Conservation (phyloP, 2,113 vertebrate species). For the Cyprinodon tularosa region DNA sequence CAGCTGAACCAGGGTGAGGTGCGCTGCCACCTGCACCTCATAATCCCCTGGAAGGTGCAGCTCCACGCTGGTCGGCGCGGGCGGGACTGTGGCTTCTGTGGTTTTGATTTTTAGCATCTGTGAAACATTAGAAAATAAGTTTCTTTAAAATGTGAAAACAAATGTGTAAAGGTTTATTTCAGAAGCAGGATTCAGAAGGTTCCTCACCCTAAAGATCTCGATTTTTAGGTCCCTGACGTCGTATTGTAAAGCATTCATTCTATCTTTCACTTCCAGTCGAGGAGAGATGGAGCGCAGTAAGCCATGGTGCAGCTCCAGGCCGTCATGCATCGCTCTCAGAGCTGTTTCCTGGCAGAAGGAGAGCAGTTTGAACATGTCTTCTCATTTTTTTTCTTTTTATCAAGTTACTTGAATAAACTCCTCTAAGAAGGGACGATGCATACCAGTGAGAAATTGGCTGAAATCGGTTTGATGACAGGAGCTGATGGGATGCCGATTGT, state of each 20-base stretch:
- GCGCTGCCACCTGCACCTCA: constrained; percentile 70
- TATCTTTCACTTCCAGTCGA: constrained; percentile 22
- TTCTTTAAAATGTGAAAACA: too few species aligned
- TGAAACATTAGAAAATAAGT: neutral
- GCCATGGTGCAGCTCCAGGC: constrained; percentile 67
- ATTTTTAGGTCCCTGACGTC: constrained; percentile 70
- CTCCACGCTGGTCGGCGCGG: neutral
- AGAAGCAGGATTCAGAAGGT: neutral
- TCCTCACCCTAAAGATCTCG: constrained; percentile 64
- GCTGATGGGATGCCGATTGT: constrained; percentile 57
- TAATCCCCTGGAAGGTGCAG: constrained; percentile 46
- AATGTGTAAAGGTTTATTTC: neutral
- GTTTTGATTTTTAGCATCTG: constrained; percentile 64
- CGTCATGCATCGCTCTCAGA: constrained; percentile 58
- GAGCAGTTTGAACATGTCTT: neutral
- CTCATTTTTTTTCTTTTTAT: neutral
- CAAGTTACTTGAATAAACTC: too few species aligned
- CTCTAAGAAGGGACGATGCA: constrained; percentile 23
- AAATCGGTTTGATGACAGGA: constrained; percentile 55
- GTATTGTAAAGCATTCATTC: constrained; percentile 28
- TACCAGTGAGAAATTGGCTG: constrained; percentile 62
- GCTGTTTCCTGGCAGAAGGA: constrained; percentile 43
- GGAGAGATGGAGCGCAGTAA: constrained; percentile 48
- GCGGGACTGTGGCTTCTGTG: constrained; percentile 2
- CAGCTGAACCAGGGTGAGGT: constrained; percentile 74